These are phyloP conservation scores for Ceratina japonica DNA, from an alignment of 1,140 invertebrate species.

Conservation along the genomic window DNA sequence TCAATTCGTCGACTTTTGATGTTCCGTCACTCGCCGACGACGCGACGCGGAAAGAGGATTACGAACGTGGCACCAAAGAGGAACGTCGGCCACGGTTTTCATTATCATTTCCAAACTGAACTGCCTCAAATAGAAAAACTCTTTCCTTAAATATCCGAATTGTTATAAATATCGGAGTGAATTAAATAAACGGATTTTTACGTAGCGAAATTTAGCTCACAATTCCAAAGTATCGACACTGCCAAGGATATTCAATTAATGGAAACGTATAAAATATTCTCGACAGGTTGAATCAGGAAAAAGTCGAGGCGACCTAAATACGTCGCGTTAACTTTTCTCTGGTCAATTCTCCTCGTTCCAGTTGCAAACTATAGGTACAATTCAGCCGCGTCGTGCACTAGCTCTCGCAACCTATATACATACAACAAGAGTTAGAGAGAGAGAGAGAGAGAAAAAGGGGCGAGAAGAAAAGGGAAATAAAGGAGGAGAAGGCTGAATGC, in stretches of 20 bases:
- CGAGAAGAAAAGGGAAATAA: neutral
- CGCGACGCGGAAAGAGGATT: neutral
- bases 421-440: constrained; percentile 7
- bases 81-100: neutral
- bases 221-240: too few species aligned
- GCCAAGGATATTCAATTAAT: too few species aligned
- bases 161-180: too few species aligned
- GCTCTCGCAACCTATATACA: constrained; percentile 20
- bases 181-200: too few species aligned
- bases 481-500: neutral
- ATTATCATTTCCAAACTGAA: too few species aligned
- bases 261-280: neutral
- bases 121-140: too few species aligned
- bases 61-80: neutral
- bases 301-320: constrained; percentile 1
- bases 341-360: neutral
- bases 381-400: neutral
- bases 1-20: constrained; percentile 9
- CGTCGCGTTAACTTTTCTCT: neutral
- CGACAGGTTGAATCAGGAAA: neutral
- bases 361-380: neutral
- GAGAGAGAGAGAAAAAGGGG: too few species aligned
- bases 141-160: too few species aligned
- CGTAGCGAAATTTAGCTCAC: too few species aligned
- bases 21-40: neutral